Base-by-base conservation (phyloP, 2,888 invertebrate genomes). In the Lithodes maja region DNA sequence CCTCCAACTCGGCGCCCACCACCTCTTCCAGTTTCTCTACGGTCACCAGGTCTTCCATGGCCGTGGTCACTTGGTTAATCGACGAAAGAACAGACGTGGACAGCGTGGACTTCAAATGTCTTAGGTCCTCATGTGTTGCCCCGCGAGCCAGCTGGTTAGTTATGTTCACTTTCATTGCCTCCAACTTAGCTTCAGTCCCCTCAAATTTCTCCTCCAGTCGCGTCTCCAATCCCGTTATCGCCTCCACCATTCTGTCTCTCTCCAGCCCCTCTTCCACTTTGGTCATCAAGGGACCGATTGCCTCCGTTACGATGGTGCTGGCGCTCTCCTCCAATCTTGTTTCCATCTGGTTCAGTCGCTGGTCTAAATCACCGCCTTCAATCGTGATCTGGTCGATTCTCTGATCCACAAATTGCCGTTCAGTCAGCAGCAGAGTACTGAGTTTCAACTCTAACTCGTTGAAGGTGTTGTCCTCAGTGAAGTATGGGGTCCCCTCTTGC, bases 41-140 rank as follows among this genome's bases (percentile, higher is more conserved):
- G 9, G 75, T 49, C 75, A 75, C 49, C 12, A 80, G 50, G 80
- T 49, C 80, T 50, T 50, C 53, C 80, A 53, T 80, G 80, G 61
- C 61, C 61, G 5, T 12, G 7, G 61, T 61, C 12, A 61, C 12
- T 61, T 61, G 61, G 7, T 12, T 12, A 61, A 7, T 61, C 7
- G 61, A 7, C 12, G 61, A 61, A 61, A 12, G 12, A 12, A 61
- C 12, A 5, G 12, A 7, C 0, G 61, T 61, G 61, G 61, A 61
- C 5, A 61, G 5, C 12, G 5, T 61, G 61, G 61, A 5, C 61
- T 61, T 61, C 61, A 12, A 7, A 5, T 61, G 7, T 12, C 5
- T 12, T 12, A 61, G 61, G 7, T 61, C 7, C 12, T 61, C 7
- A 12, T 61, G 61, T 61, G 61, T 61, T 5, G 61, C 61, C 12